Conservation (phyloP, 2,797 vertebrate genomes). For the Ataeniobius toweri region DNA sequence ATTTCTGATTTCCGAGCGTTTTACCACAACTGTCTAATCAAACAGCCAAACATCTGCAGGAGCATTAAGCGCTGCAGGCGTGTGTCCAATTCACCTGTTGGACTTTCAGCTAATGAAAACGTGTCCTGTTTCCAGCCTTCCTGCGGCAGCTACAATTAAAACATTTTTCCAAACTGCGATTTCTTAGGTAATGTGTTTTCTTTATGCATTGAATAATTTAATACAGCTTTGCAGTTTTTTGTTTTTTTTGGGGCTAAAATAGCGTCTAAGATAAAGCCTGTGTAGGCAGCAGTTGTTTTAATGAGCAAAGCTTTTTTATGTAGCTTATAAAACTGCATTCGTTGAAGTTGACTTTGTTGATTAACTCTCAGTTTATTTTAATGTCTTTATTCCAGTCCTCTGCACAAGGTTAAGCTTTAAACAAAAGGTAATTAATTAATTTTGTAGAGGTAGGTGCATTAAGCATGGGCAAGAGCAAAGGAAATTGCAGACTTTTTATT, state of each 20-base stretch:
- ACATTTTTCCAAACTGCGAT: slow-evolving; percentile 18
- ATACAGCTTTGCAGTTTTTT: slow-evolving; percentile 7
- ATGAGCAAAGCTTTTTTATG: slow-evolving; percentile 37
- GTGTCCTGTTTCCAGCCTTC: slow-evolving; percentile 42
- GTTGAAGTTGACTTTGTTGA: slow-evolving; percentile 36
- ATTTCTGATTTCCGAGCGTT: slow-evolving; percentile 63
- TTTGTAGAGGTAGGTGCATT: neutral
- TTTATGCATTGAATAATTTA: neutral
- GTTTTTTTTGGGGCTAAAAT: slow-evolving; percentile 11
- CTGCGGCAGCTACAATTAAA: slow-evolving; percentile 44
- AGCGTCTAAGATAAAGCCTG: slow-evolving; percentile 45
- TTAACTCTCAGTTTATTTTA: slow-evolving; percentile 8
- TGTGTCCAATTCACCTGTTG: slow-evolving; percentile 70
- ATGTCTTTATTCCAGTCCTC: slow-evolving; percentile 10
- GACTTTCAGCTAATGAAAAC: slow-evolving; percentile 53
- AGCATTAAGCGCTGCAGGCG: slow-evolving; percentile 52
- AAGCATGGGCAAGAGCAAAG: slow-evolving; percentile 18
- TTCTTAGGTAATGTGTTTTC: slow-evolving; percentile 15
- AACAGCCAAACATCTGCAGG: slow-evolving; percentile 66
- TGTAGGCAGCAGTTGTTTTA: slow-evolving; percentile 45
- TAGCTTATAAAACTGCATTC: slow-evolving; percentile 35
- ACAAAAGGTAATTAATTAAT: slow-evolving; percentile 9
- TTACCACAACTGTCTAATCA: slow-evolving; percentile 67
- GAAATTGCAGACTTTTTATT: slow-evolving; percentile 15
- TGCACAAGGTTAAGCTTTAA: neutral